These are phyloP conservation scores for Athrips mouffetella DNA, from an alignment of 2,888 invertebrate species.

Conservation along the genomic window DNA sequence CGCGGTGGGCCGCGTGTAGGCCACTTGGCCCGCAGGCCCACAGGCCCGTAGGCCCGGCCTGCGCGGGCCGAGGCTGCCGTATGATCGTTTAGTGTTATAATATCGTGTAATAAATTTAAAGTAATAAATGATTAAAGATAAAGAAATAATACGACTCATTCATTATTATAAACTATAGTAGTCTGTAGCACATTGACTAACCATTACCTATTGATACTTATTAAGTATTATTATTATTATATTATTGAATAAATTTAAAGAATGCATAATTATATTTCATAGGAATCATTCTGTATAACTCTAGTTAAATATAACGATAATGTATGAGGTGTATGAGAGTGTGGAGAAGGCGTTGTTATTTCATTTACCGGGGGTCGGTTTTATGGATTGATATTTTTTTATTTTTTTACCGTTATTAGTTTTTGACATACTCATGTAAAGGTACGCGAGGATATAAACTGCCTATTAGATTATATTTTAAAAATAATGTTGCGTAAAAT, in stretches of 20 bases:
- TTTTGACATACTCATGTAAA: constrained; percentile 73
- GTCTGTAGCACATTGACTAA: constrained; percentile 77
- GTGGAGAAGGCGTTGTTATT: constrained; percentile 50
- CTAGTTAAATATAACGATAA: constrained; percentile 78
- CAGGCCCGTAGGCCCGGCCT: constrained; percentile 15
- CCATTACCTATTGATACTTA: constrained; percentile 78
- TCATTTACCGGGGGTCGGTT: constrained; percentile 67
- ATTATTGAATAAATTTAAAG: constrained; percentile 78
- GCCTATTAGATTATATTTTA: constrained; percentile 79
- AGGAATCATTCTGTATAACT: constrained; percentile 80
- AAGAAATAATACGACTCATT: constrained; percentile 75
- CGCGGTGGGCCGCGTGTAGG: not conserved
- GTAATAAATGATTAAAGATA: constrained; percentile 63
- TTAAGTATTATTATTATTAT: constrained; percentile 79
- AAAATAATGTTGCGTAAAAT: constrained; percentile 74
- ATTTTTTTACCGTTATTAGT: constrained; percentile 78
- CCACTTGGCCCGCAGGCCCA: not conserved
- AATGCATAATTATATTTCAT: constrained; percentile 80
- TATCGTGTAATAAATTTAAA: constrained; percentile 72
- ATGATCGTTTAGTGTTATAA: constrained; percentile 69
- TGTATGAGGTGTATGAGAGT: constrained; percentile 61
- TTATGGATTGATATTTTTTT: constrained; percentile 76
- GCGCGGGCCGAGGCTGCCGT: constrained; percentile 67
- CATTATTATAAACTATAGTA: constrained; percentile 75
- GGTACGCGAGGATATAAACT: constrained; percentile 66